phyloP scores from a whole-genome alignment of 2,888 invertebrate genomes.

The Acanthosepion lycidas region DNA sequence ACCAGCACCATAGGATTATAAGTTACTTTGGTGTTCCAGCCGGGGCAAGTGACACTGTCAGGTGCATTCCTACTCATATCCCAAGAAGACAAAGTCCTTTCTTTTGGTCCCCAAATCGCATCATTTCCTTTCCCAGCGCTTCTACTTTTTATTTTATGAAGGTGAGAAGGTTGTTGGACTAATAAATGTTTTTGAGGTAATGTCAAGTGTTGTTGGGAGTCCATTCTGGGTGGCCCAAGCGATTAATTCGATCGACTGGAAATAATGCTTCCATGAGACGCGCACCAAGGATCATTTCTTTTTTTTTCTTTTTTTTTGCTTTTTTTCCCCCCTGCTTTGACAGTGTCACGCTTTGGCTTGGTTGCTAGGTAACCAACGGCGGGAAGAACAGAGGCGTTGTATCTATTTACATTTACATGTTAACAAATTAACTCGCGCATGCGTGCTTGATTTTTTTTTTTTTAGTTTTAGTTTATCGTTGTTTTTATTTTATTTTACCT shows the following conservation, averaged over 20 bases:
- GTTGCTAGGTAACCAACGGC: no score
- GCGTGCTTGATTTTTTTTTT: no score
- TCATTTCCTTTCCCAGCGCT: not conserved
- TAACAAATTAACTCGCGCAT: no score
- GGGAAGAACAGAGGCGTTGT: no score
- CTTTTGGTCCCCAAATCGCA: not conserved
- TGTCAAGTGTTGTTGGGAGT: not conserved
- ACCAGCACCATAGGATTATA: not conserved
- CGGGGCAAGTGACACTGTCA: not conserved
- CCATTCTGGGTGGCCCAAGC: not conserved
- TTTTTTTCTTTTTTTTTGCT: not conserved
- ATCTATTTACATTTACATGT: no score
- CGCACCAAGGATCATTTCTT: not conserved
- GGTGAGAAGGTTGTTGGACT: not conserved
- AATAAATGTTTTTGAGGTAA: not conserved
- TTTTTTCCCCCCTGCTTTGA: no score
- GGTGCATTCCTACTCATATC: not conserved
- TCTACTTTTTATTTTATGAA: not conserved
- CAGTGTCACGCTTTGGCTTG: no score
- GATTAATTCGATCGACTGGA: not conserved
- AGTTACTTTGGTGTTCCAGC: not conserved
- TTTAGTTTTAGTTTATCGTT: no score
- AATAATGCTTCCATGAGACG: no score
- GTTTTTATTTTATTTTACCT: no score
- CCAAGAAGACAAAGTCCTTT: not conserved